phyloP scores from a whole-genome alignment of 1,140 invertebrate species.

The Chlorops oryzae region DNA sequence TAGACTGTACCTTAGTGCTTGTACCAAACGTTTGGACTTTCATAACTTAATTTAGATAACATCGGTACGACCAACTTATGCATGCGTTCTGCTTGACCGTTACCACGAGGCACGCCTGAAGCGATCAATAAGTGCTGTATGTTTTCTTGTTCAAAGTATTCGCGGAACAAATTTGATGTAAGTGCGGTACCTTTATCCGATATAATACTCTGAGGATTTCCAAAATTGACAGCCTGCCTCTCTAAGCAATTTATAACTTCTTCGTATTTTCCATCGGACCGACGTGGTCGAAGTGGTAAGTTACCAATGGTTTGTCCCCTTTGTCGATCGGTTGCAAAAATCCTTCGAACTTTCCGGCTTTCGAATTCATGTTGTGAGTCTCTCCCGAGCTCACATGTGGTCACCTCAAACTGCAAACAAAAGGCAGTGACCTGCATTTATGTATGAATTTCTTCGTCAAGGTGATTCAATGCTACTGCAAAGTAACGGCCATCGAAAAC shows the following conservation, averaged over 20 bases:
- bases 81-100: slow-evolving; percentile 22
- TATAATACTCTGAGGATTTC: slow-evolving; percentile 37
- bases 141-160: slow-evolving; percentile 22
- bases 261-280: slow-evolving; percentile 38
- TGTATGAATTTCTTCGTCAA: too few species aligned
- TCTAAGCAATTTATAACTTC: slow-evolving; percentile 18
- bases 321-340: slow-evolving; percentile 32
- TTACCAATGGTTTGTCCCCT: slow-evolving; percentile 23
- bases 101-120: slow-evolving; percentile 24
- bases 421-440: too few species aligned
- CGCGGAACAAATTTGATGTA: slow-evolving; percentile 23
- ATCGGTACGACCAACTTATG: slow-evolving; percentile 28
- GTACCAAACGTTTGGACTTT: slow-evolving; percentile 32
- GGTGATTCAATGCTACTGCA: too few species aligned
- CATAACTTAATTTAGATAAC: slow-evolving; percentile 28
- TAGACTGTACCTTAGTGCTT: slow-evolving; percentile 27
- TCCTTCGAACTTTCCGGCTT: slow-evolving; percentile 44
- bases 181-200: slow-evolving; percentile 29
- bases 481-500: too few species aligned
- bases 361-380: too few species aligned
- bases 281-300: slow-evolving; percentile 16
- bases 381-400: too few species aligned
- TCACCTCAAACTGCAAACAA: too few species aligned
- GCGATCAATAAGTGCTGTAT: slow-evolving; percentile 24
- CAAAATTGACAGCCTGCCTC: slow-evolving; percentile 26